These are phyloP conservation scores for Sylvia borin DNA, from an alignment of 2,797 vertebrate genomes.

Conservation along the genomic window DNA sequence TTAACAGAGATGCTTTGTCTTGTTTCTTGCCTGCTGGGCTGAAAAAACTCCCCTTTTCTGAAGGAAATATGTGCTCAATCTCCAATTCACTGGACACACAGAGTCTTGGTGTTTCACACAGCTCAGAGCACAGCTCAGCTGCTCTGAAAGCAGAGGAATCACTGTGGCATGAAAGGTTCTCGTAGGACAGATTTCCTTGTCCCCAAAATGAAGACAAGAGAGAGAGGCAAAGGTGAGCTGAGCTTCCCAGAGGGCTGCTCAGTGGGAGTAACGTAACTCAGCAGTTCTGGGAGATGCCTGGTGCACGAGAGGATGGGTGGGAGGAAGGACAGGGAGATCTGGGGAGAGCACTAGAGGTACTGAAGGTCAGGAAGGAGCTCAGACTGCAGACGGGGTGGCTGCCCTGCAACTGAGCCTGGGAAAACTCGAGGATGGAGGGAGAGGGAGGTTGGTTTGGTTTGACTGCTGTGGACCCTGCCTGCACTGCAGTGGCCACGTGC, in stretches of 20 bases:
- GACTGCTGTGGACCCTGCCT: not conserved
- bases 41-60: not conserved
- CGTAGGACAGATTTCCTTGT: not conserved
- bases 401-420: not conserved
- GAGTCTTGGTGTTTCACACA: not conserved
- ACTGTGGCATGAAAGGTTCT: not conserved
- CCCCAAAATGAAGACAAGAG: not conserved
- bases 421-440: not conserved
- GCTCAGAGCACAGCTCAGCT: not conserved
- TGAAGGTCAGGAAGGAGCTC: not conserved
- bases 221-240: not conserved
- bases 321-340: not conserved
- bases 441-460: not conserved
- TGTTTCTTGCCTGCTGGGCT: not conserved
- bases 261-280: fast-evolving
- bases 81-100: not conserved
- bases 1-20: not conserved
- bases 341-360: too few relatives aligned
- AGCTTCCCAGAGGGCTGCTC: not conserved
- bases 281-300: not conserved
- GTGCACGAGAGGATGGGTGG: fast-evolving
- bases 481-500: fast-evolving
- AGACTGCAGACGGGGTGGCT: not conserved
- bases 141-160: not conserved
- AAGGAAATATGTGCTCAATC: not conserved